Evolutionary conservation across 2,113 vertebrate species (phyloP).

Genomic region (Forbesichthys papilliferus): DNA sequence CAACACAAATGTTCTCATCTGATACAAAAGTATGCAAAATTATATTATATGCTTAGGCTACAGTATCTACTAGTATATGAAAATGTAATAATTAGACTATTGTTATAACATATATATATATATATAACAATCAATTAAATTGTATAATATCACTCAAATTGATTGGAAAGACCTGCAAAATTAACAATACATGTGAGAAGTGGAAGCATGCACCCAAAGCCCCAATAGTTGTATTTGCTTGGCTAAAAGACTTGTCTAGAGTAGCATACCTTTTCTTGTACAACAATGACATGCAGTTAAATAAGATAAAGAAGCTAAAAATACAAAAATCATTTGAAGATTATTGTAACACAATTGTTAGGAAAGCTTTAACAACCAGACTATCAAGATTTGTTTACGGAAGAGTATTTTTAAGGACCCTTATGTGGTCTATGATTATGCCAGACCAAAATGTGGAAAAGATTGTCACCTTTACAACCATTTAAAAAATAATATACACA

Average conservation of each 20-base stretch:
- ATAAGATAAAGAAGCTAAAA: conserved; percentile 25
- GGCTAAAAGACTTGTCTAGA: not conserved
- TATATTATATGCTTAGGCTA: not conserved
- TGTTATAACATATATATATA: no score
- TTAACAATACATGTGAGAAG: no score
- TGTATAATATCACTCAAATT: no score
- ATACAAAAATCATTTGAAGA: conserved; percentile 40
- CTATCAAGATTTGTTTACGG: conserved; percentile 51
- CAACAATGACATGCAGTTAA: conserved; percentile 38
- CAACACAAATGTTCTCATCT: conserved; percentile 49
- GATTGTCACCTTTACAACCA: no score
- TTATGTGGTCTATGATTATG: not conserved
- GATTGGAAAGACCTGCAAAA: no score
- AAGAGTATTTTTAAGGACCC: conserved; percentile 39
- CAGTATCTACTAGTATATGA: not conserved
- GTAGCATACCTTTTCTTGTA: conserved; percentile 30
- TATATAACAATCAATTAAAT: no score
- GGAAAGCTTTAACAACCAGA: not conserved
- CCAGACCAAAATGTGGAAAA: conserved; percentile 30
- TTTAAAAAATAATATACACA: not conserved
- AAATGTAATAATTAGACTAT: no score
- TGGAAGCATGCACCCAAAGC: no score
- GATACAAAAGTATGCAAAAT: not conserved
- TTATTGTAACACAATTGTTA: not conserved
- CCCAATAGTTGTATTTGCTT: no score